Evolutionary conservation across 2,113 vertebrate species (phyloP).

Genomic region (Neolamprologus sp.): DNA sequence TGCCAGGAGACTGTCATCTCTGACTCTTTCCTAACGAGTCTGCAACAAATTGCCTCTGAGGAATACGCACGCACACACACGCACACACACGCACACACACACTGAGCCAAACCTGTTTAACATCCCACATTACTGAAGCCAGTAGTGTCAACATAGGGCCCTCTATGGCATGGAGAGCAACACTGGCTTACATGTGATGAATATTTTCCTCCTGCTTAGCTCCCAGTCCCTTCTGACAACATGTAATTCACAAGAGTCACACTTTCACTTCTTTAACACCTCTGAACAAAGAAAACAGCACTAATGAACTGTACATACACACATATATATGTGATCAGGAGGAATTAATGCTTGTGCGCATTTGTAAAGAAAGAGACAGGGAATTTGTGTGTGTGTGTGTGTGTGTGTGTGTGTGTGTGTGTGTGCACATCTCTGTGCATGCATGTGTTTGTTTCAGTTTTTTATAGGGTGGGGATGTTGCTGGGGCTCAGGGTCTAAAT

Average conservation of each 20-base stretch:
- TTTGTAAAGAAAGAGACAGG: slow-evolving; percentile 13
- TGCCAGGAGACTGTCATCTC: slow-evolving; percentile 42
- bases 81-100: not conserved
- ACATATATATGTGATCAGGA: slow-evolving; percentile 13
- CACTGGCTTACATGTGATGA: slow-evolving; percentile 4
- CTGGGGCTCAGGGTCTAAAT: slow-evolving; percentile 66
- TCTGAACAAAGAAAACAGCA: slow-evolving; percentile 22
- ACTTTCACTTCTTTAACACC: not conserved
- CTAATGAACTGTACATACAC: slow-evolving; percentile 23
- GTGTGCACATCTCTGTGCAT: not conserved
- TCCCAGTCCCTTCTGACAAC: not conserved
- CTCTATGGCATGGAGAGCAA: not conserved
- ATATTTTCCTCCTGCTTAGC: not conserved
- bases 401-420: not conserved
- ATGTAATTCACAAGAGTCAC: not conserved
- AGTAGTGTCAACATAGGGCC: not conserved
- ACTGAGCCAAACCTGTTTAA: not conserved
- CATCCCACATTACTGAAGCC: not conserved
- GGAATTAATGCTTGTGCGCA: slow-evolving; percentile 36
- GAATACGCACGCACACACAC: not conserved
- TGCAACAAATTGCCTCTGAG: slow-evolving; percentile 23
- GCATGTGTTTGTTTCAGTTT: slow-evolving; percentile 11
- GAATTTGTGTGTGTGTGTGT: not conserved
- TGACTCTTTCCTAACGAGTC: slow-evolving; percentile 34
- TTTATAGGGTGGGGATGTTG: slow-evolving; percentile 28